Evolutionary conservation across 2,888 invertebrate species (phyloP).

Genomic region (Heliconius charithonia): DNA sequence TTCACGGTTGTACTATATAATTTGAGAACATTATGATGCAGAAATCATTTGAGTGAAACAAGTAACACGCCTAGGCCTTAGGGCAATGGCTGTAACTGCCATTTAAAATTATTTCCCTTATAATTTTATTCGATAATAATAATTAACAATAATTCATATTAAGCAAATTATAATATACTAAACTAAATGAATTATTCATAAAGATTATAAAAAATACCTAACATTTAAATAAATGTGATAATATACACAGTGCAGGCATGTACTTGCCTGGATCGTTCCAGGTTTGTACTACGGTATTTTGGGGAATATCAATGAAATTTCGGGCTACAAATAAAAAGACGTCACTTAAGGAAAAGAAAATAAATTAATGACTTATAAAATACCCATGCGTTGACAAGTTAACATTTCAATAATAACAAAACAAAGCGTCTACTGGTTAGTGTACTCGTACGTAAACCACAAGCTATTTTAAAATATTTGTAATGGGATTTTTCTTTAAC

Average conservation of each 20-base stretch:
- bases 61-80: not conserved
- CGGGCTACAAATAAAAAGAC: not conserved
- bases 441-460: not conserved
- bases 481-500: not conserved
- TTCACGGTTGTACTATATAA: conserved; percentile 6
- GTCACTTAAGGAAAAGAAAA: not conserved
- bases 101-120: conserved; percentile 6
- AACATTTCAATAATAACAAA: conserved; percentile 3
- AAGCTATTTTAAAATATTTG: conserved; percentile 8
- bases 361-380: not conserved
- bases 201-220: not conserved
- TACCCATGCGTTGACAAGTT: conserved; percentile 11
- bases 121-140: not conserved
- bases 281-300: not conserved
- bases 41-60: conserved; percentile 9
- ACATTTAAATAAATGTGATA: not conserved
- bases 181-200: not conserved
- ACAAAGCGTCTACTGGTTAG: not conserved
- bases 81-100: conserved; percentile 6
- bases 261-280: not conserved
- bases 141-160: not conserved
- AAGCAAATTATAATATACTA: not conserved
- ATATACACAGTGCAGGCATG: not conserved
- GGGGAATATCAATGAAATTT: not conserved
- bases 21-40: conserved; percentile 15